Conservation (phyloP, 2,888 invertebrate species). For the Drosophila falleni region DNA sequence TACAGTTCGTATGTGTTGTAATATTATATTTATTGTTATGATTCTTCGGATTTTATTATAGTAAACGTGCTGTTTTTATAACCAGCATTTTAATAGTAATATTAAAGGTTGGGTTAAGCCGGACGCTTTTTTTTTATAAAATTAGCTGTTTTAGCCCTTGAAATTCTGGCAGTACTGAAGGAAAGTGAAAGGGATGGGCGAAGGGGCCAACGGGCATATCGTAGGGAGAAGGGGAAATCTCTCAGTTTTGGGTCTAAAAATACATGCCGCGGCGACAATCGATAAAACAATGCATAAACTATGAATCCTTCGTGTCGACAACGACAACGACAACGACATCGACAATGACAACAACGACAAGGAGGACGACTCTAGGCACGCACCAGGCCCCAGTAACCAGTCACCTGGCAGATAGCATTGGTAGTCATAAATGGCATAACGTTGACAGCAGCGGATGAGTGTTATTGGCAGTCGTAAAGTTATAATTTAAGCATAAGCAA, state of each 20-base stretch:
- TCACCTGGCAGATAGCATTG: conserved; percentile 45
- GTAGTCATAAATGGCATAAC: conserved; percentile 71
- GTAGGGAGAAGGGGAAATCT: background rate
- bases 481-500: conserved; percentile 34
- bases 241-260: conserved; percentile 13
- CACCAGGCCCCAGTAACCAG: conserved; percentile 43
- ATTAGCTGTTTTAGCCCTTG: background rate
- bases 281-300: conserved; percentile 83
- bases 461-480: conserved; percentile 53
- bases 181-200: background rate
- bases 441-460: conserved; percentile 66
- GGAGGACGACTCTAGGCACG: conserved; percentile 25
- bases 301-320: conserved; percentile 73
- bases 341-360: conserved; percentile 37
- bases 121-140: no score
- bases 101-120: no score
- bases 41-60: no score
- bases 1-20: no score
- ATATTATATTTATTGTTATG: no score
- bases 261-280: conserved; percentile 72
- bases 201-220: background rate
- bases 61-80: no score
- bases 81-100: no score
- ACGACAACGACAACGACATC: conserved; percentile 42
- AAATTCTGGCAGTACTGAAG: background rate